Evolutionary conservation across 2,797 vertebrate species (phyloP), one percentile per base, ranked within the genome.

Genomic region (Muraenolepis orangiensis): DNA sequence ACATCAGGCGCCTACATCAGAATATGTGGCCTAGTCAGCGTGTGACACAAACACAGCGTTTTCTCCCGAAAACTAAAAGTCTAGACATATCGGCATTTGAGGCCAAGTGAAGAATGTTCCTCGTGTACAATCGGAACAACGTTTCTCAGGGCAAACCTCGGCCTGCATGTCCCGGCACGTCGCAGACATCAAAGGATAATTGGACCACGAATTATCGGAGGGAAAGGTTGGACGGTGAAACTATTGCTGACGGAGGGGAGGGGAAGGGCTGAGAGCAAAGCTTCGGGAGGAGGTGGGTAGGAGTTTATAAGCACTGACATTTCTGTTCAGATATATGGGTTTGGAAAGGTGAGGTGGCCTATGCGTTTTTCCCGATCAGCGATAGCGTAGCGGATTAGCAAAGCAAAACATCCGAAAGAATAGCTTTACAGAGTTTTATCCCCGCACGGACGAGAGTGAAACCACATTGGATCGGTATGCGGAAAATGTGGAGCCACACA

Each of bases 381-480:
- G 20, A 34, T 10, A 0, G 67, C n/a, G n/a, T 70, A 40, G 23
- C 20, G 14, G 34, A 20, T n/a, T 28, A 14, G 69, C 23, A 34
- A 70, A 26, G 2, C 29, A 46, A 23, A 80, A 72, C 20, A 36
- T 66, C 73, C 30, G 51, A 20, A 57, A 23, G 32, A 34, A 34
- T 34, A 34, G 51, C 51, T 73, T 69, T n/a, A n/a, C 29, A 12
- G 75, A 40, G 71, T 74, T 74, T 76, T 83, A 29, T 28, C 72
- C 46, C 16, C 69, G 34, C 13, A 0, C 71, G 77, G 26, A 64
- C 51, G 31, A 66, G 66, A 87, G 77, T 79, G 69, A 86, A 81
- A 85, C 77, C 83, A 87, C 84, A 84, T 79, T 78, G 71, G 79
- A 72, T 71, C 82, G 88, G 89, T 84, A 93, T 91, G 90, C 74